Base-by-base conservation (phyloP, 1,140 invertebrate genomes). In the Aradophagus sp. region DNA sequence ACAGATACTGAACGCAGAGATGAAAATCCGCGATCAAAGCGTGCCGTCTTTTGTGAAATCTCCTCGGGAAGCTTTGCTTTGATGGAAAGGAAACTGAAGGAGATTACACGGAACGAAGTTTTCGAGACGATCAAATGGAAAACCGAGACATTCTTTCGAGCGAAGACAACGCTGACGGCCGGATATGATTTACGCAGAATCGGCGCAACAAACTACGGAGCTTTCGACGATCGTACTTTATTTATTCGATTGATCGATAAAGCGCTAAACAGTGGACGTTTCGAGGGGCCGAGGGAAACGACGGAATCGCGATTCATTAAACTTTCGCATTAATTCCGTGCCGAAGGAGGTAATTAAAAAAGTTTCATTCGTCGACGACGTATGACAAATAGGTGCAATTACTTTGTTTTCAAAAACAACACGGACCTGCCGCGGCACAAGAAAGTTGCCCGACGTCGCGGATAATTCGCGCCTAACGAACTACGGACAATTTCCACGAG, bases 1-100 rank as follows among this genome's bases (percentile, higher is more conserved):
- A 68, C 55, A 48, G 48, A 55, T 68, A 42, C 35, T 52, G 53
- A 36, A 61, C 44, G 23, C 4, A 2, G 39, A 55, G 48, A 68
- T 61, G 56, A 55, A 47, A 61, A 68, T 61, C 42, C 27, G 17
- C 14, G 50, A 50, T 42, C 62, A 66, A 66, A 68, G 53, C 53
- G 65, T 45, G 62, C 38, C 52, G 44, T 58, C 50, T 34, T 32
- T 35, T 31, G 39, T 27, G 34, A 48, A 65, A 55, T 48, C 50
- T 39, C 19, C 20, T 39, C 34, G 14, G 20, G 34, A 17, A 45
- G 41, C 59, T 50, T 44, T 36, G 26, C 39, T 17, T 19, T 45
- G 44, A 50, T 42, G 42, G 36, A 42, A 48, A 55, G 44, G 44
- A 56, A 55, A 48, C 52, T 35, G 44, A 16, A 42, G 36, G 29